Evolutionary conservation across 2,888 invertebrate genomes (phyloP), one percentile per base, ranked within the genome.

Genomic region (Dromius quadrimaculatus): DNA sequence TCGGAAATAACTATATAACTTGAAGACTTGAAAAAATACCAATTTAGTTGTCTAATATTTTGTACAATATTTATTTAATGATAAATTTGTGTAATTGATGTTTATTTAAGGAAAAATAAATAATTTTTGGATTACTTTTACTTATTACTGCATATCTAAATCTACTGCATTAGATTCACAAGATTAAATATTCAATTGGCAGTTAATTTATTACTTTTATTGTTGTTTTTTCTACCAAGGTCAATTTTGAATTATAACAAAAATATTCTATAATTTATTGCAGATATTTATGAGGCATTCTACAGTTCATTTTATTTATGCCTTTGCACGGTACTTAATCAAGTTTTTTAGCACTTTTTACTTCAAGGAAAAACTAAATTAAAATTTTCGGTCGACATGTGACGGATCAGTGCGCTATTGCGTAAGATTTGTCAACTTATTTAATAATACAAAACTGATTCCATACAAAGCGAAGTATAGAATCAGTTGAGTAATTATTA

Each of bases 1-100:
- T 1, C 17, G 17, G 9, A 43, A 2, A 15, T 43, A 1, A 43
- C 1, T 17, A 38, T 38, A 47, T 47, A 47, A 22, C 9, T 47
- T 47, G 20, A 47, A 47, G 47, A 1, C 43, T 43, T 15, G n/a
- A 47, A 22, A 20, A n/a, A 47, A 20, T 19, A 47, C 20, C 47
- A 47, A n/a, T 47, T 41, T 15, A 41, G 15, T 41, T 41, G 4
- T n/a, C 9, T 47, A 43, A 13, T 19, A 43, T 43, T 43, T 43
- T 43, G 43, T 43, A 43, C 3, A 8, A 17, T 47, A 20, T 47
- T 57, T 57, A 57, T 57, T 57, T 57, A 13, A 57, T 15, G 15
- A 57, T 32, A 57, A 32, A 57, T 34, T 17, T 57, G 57, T 57
- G 57, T 57, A 57, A 13, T 47, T 47, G 23, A 41, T 41, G 22